Percentiles rank a stretch among this genome's conserved stretches.
Conservation (phyloP, 2,113 vertebrate genomes). For the Perca schrenkii region DNA sequence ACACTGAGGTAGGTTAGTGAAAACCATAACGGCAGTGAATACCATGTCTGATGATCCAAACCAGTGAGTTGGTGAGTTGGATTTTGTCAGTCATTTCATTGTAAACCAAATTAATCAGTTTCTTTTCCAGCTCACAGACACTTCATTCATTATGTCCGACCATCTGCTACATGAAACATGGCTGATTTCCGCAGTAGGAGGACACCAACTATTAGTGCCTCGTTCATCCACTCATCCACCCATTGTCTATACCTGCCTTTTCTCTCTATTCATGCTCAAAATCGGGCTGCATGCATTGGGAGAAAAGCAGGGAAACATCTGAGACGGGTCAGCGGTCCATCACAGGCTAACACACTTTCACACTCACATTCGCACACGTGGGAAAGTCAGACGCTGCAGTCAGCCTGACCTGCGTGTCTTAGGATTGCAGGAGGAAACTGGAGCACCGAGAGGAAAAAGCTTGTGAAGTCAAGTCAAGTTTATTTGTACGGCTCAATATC, state of each 20-base stretch:
- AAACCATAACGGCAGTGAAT: slow-evolving; percentile 17
- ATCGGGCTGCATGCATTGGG: not conserved
- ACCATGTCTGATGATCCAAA: slow-evolving; percentile 42
- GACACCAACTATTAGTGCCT: slow-evolving; percentile 36
- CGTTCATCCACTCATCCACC: slow-evolving; percentile 20
- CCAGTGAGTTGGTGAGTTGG: slow-evolving; percentile 47
- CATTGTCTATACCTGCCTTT: slow-evolving; percentile 14
- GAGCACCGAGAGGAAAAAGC: slow-evolving; percentile 63
- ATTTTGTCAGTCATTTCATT: slow-evolving; percentile 60
- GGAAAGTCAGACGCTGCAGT: slow-evolving; percentile 34
- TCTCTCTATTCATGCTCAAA: slow-evolving; percentile 7
- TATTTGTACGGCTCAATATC: slow-evolving; percentile 63
- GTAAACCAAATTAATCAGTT: slow-evolving; percentile 66
- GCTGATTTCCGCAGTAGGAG: slow-evolving; percentile 52
- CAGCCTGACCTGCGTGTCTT: slow-evolving; percentile 59
- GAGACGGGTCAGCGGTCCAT: slow-evolving; percentile 37
- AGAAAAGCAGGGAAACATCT: slow-evolving; percentile 22
- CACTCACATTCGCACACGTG: slow-evolving; percentile 50
- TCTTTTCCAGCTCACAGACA: slow-evolving; percentile 67
- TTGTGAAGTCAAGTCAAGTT: slow-evolving; percentile 71
- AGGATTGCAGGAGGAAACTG: slow-evolving; percentile 44
- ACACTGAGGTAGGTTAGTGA: slow-evolving; percentile 13
- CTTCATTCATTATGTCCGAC: slow-evolving; percentile 60
- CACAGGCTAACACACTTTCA: slow-evolving; percentile 52
- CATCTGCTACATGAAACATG: slow-evolving; percentile 66